Base-by-base conservation (phyloP, 1,140 invertebrate species). In the Amyelois transitella region DNA sequence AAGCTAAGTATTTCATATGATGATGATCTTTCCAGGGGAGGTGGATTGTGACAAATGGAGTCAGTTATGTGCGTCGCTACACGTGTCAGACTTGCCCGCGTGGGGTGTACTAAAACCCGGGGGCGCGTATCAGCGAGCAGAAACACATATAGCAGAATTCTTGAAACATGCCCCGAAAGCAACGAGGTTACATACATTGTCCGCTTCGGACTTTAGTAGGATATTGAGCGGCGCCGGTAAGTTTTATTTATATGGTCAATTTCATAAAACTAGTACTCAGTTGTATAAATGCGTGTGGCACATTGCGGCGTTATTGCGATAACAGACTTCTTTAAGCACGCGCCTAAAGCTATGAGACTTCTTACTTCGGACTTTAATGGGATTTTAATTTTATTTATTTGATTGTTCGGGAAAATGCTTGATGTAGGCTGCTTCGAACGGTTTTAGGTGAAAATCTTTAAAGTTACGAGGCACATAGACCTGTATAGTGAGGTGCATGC, bases 61-160 rank as follows among this genome's bases (percentile, higher is more conserved):
- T 1, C 62, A 76, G 24, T 53, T 84, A 5, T 86, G 81, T 25
- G 47, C 58, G 6, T 77, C 79, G 0, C 61, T 84, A 5, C 76
- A 80, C 51, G 68, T 74, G 21, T 56, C 61, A 0, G 38, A 60
- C 0, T 17, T 68, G 2, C 72, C 79, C 0, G 65, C 57, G 6
- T 82, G 77, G 72, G 79, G 58, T 1, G 54, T 77, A 8, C 43
- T 86, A 7, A 86, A 86, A 43, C 51, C 47, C 7, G 79, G 81
- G 18, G 83, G 81, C 0, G 70, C 54, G 0, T 86, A 84, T 60
- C 76, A 86, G 24, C 62, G 62, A 0, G 57, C 48, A 32, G 19
- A 62, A 48, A 25, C 54, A n/a, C 22, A 12, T 12, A 12, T 28
- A 1, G 17, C 47, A 1, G 21, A 22, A 18, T 71, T 73, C 47